phyloP scores from a whole-genome alignment of 1,140 invertebrate species.

The Propsilocerus akamusi region DNA sequence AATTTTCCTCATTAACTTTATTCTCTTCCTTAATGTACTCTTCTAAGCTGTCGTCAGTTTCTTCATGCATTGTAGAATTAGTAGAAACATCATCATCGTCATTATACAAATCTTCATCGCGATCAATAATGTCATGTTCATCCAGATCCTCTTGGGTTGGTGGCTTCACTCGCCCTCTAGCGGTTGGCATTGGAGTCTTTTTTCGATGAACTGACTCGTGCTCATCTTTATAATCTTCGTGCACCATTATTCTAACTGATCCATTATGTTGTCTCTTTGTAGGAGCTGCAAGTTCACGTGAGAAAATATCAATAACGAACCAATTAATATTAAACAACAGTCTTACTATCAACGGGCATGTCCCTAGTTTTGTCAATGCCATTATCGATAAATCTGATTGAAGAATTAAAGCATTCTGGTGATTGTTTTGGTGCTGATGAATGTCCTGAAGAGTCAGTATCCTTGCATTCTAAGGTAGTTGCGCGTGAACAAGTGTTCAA shows the following conservation, averaged over 20 bases:
- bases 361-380: background rate
- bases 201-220: background rate
- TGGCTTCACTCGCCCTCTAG: background rate
- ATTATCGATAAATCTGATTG: background rate
- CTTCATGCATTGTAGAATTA: background rate
- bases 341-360: no score
- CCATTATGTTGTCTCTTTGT: background rate
- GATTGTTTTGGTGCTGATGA: background rate
- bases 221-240: background rate
- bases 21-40: background rate
- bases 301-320: no score
- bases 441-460: background rate
- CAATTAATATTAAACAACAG: no score
- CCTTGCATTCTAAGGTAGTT: background rate
- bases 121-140: slow-evolving; percentile 1
- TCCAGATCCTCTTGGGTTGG: background rate
- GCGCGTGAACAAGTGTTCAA: background rate
- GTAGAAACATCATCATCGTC: background rate
- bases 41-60: background rate
- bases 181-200: background rate
- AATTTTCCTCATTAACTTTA: background rate
- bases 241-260: background rate
- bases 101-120: background rate
- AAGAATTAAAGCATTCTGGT: background rate
- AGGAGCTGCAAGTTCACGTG: background rate